A percentile compares a stretch with the other conserved stretches of the same genome.
phyloP scores from a whole-genome alignment of 2,888 invertebrate genomes.

The Epirrita christyi region DNA sequence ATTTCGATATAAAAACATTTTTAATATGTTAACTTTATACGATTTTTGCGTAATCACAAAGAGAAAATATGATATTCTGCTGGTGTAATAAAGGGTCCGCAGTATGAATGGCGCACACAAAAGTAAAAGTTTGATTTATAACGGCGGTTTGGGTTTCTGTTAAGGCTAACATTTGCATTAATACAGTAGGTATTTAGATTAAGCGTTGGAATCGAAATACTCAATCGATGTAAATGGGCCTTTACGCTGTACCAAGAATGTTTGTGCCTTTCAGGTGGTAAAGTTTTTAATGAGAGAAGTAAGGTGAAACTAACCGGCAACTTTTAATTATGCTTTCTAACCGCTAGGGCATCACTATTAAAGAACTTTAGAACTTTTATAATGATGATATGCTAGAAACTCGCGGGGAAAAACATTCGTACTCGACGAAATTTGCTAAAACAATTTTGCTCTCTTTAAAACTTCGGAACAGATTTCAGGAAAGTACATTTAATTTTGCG shows the following conservation, averaged over 20 bases:
- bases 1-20: constrained; percentile 38
- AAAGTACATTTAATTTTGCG: constrained; percentile 5
- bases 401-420: constrained; percentile 43
- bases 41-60: constrained; percentile 35
- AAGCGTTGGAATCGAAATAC: no score
- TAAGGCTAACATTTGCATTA: constrained; percentile 5
- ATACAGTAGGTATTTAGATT: no score
- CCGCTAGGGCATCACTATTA: constrained; percentile 58
- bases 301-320: constrained; percentile 73
- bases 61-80: constrained; percentile 34
- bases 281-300: constrained; percentile 78
- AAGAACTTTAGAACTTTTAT: constrained; percentile 59
- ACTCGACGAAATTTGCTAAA: constrained; percentile 24
- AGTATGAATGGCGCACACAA: constrained; percentile 27
- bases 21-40: constrained; percentile 39
- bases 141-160: constrained; percentile 58
- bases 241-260: constrained; percentile 60
- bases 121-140: constrained; percentile 47
- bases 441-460: constrained; percentile 20
- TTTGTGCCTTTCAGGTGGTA: constrained; percentile 71
- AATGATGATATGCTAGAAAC: constrained; percentile 61
- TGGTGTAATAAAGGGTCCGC: constrained; percentile 36
- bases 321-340: constrained; percentile 76
- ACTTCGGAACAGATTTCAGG: constrained; percentile 26
- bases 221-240: no score